Conservation (phyloP, 2,888 invertebrate species). For the Drosophila putrida region DNA sequence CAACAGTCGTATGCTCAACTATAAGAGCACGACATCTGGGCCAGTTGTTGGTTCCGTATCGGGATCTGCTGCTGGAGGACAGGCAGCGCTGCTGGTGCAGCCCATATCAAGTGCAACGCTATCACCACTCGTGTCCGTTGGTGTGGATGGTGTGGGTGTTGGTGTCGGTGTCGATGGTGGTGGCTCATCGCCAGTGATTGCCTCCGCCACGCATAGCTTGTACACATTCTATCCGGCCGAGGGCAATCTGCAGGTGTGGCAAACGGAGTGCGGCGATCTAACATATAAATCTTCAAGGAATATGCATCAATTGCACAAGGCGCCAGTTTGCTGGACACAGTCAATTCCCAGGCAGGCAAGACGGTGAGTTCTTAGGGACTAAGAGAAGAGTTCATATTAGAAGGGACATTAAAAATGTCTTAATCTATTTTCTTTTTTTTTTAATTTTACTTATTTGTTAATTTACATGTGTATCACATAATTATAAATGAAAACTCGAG, state of each 20-base stretch:
- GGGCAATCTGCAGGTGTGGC: constrained; percentile 85
- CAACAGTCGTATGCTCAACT: constrained; percentile 82
- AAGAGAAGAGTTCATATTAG: not conserved
- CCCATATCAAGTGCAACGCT: constrained; percentile 83
- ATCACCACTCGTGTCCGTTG: constrained; percentile 71
- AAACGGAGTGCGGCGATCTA: constrained; percentile 85
- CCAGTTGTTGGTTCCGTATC: constrained; percentile 30
- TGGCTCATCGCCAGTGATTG: constrained; percentile 83
- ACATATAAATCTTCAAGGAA: constrained; percentile 85
- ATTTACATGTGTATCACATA: too few species aligned
- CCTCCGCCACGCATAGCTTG: constrained; percentile 84
- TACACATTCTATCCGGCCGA: constrained; percentile 86
- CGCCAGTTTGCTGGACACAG: constrained; percentile 85
- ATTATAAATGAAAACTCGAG: too few species aligned
- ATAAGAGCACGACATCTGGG: constrained; percentile 66
- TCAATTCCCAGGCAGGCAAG: constrained; percentile 85
- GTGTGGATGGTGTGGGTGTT: constrained; percentile 69
- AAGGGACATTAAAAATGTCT: too few species aligned
- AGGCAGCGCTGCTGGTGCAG: constrained; percentile 82
- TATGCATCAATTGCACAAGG: constrained; percentile 85
- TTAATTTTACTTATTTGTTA: too few species aligned
- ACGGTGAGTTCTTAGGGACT: constrained; percentile 80
- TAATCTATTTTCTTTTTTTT: too few species aligned
- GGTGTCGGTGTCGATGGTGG: constrained; percentile 76
- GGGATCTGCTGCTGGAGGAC: constrained; percentile 63